Percentiles rank a stretch among this genome's conserved stretches.
Evolutionary conservation across 2,113 vertebrate species (phyloP).

Genomic region (Chunga burmeisteri): DNA sequence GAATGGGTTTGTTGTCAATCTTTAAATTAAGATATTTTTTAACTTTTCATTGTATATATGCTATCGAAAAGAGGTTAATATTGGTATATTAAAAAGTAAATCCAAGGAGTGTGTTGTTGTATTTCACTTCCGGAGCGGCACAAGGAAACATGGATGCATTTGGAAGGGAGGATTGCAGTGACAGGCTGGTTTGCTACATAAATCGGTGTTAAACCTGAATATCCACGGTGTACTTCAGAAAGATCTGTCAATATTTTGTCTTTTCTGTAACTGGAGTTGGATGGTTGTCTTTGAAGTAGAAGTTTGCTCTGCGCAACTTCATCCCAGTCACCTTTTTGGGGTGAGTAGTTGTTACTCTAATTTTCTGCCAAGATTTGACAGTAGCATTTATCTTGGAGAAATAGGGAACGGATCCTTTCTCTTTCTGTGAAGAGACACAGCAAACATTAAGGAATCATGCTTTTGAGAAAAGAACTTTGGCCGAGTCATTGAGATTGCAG

Average conservation of each 20-base stretch:
- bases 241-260: neutral
- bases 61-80: neutral
- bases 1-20: neutral
- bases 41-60: neutral
- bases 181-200: neutral
- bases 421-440: neutral
- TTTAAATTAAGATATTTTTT: neutral
- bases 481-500: neutral
- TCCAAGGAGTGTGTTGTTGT: neutral
- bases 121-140: neutral
- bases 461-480: neutral
- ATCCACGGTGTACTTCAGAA: neutral
- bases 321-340: neutral
- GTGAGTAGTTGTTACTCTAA: neutral
- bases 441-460: neutral
- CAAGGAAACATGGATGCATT: neutral
- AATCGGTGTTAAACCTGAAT: neutral
- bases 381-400: neutral
- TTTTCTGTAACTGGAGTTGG: neutral
- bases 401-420: neutral
- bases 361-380: constrained; percentile 8
- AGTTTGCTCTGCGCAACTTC: neutral
- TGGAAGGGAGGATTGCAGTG: neutral
- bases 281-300: neutral
- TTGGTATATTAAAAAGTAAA: constrained; percentile 38